Evolutionary conservation across 2,888 invertebrate genomes (phyloP), one percentile per base, ranked within the genome.

Genomic region (Ophraella communa): DNA sequence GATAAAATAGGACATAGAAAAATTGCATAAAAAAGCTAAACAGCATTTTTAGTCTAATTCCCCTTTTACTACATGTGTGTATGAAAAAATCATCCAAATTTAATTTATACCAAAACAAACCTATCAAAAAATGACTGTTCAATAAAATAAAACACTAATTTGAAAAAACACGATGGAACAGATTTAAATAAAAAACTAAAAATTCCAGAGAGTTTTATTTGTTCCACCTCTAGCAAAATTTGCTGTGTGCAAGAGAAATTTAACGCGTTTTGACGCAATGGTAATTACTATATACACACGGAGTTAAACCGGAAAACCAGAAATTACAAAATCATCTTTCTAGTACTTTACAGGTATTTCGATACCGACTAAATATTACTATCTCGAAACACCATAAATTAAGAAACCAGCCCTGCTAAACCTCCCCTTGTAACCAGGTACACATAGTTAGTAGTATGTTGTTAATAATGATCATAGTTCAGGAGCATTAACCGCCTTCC

Each of bases 401-500:
- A 60, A 42, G 52, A 52, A 47, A 44, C 60, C 60, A 21, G 53
- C 52, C 44, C 60, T 52, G 42, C 53, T 52, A 44, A 27, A 39
- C 58, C 44, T 60, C 64, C 68, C 71, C 24, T 51, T 27, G 56
- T 65, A 63, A 65, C 69, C 70, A 70, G 72, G 71, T 74, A 75
- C 74, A 74, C 76, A 76, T 76, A 75, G 73, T 75, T 76, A 69
- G 70, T 65, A 66, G 71, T 71, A 72, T 73, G 75, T 73, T 75
- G 68, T 68, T 72, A 74, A 68, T 78, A 76, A 77, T 73, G 73
- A 74, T 73, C 78, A 77, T 78, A 77, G 77, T 78, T 78, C 73
- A 68, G 67, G 69, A 66, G 74, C 77, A 75, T 74, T 76, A 76
- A 72, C 69, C 74, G 73, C 74, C 74, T 71, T n/a, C 71, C 71